phyloP scores from a whole-genome alignment of 2,797 vertebrate species.

The Calcarius lapponicus region DNA sequence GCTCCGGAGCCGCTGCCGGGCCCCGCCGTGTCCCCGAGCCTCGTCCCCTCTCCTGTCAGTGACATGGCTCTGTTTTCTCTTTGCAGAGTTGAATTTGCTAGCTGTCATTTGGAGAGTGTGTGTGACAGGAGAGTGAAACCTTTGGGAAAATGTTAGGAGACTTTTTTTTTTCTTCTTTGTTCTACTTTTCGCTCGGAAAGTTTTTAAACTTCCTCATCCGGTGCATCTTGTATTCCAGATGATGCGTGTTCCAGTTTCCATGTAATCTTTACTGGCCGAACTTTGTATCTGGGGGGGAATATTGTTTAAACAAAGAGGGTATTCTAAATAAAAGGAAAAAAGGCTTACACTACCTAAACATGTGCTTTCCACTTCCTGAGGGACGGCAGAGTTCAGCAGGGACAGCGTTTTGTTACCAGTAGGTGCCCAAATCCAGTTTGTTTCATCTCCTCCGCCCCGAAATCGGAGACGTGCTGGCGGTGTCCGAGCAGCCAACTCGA shows the following conservation, averaged over 20 bases:
- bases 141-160: constrained; percentile 82
- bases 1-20: background rate
- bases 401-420: constrained; percentile 27
- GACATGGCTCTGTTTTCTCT: constrained; percentile 75
- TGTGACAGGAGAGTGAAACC: constrained; percentile 82
- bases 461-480: constrained; percentile 56
- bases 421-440: constrained; percentile 42
- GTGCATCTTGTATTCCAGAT: constrained; percentile 81
- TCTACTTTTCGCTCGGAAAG: constrained; percentile 83
- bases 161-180: constrained; percentile 48
- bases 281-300: constrained; percentile 87
- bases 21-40: background rate
- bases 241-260: constrained; percentile 87
- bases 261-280: constrained; percentile 86
- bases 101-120: constrained; percentile 81
- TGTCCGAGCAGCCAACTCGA: constrained; percentile 56
- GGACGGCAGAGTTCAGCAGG: constrained; percentile 65
- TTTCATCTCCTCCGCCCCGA: constrained; percentile 62
- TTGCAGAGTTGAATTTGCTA: constrained; percentile 79
- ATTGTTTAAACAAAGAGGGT: constrained; percentile 82
- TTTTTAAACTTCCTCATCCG: constrained; percentile 88
- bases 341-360: constrained; percentile 82
- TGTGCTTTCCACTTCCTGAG: constrained; percentile 81
- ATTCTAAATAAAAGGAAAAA: constrained; percentile 83
- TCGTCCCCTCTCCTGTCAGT: constrained; percentile 12